phyloP scores from a whole-genome alignment of 2,797 vertebrate genomes.

The Setipinna tenuifilis region DNA sequence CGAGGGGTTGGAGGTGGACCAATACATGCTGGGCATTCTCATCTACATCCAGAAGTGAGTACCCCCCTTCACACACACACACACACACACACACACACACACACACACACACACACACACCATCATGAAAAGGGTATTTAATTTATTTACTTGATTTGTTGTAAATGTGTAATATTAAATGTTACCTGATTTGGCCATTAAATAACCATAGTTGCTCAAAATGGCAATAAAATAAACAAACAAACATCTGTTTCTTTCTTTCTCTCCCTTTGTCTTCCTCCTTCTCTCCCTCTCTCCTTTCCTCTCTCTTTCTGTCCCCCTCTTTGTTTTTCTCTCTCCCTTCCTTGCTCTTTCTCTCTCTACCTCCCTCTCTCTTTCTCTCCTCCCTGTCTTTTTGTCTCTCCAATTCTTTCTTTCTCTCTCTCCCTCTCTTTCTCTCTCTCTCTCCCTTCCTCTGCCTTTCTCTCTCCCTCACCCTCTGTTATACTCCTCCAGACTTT shows the following conservation, averaged over 20 bases:
- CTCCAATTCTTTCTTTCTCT: not conserved
- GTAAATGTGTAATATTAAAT: too few relatives aligned
- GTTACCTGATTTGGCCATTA: too few relatives aligned
- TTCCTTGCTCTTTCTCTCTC: not conserved
- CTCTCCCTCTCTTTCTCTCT: not conserved
- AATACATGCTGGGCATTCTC: conserved; percentile 95
- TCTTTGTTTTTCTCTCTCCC: not conserved
- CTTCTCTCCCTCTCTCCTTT: not conserved
- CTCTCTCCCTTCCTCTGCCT: not conserved
- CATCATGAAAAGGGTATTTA: too few relatives aligned
- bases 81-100: too few relatives aligned
- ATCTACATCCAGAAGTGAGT: conserved; percentile 95
- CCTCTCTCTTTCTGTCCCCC: not conserved
- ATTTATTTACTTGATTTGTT: too few relatives aligned
- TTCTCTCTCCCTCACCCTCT: not conserved
- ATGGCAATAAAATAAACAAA: too few relatives aligned
- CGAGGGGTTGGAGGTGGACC: conserved; percentile 94
- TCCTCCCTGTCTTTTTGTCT: not conserved
- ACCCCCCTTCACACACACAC: not conserved
- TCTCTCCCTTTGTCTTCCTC: not conserved
- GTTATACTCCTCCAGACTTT: not conserved
- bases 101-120: too few relatives aligned
- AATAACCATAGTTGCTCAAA: too few relatives aligned
- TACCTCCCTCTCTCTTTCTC: not conserved
- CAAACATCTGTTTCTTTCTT: too few relatives aligned